Percentiles rank a stretch among this genome's conserved stretches.
phyloP scores from a whole-genome alignment of 2,113 vertebrate species.

The Rissa tridactyla region DNA sequence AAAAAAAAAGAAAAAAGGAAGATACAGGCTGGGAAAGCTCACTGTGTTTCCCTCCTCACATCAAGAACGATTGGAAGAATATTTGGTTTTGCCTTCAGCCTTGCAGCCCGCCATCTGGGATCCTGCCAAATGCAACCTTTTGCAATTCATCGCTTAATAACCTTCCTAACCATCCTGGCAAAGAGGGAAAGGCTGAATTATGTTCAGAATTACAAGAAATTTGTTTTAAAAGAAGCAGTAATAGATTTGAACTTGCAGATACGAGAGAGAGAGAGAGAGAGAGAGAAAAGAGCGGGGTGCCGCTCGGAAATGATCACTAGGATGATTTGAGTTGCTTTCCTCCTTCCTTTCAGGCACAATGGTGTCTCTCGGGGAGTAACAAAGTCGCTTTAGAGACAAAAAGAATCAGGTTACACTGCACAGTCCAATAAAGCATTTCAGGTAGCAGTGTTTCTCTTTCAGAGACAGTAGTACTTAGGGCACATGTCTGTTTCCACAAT shows the following conservation, averaged over 20 bases:
- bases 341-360: neutral
- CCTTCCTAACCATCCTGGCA: neutral
- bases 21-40: neutral
- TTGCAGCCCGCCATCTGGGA: neutral
- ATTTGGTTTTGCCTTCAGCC: neutral
- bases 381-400: neutral
- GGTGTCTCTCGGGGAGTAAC: neutral
- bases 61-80: neutral
- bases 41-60: neutral
- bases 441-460: neutral
- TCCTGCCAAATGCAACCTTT: neutral
- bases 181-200: neutral
- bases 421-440: neutral
- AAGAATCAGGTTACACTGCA: neutral
- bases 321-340: neutral
- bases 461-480: neutral
- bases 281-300: conserved; percentile 1
- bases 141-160: neutral
- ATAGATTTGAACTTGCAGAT: conserved; percentile 12
- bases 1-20: neutral
- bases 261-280: neutral
- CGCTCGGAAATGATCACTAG: conserved; percentile 33
- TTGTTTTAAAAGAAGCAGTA: conserved; percentile 29
- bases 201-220: neutral
- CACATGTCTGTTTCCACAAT: neutral